Evolutionary conservation across 2,113 vertebrate species (phyloP), one percentile per base, ranked within the genome.

Genomic region (Emydocephalus ijimae): DNA sequence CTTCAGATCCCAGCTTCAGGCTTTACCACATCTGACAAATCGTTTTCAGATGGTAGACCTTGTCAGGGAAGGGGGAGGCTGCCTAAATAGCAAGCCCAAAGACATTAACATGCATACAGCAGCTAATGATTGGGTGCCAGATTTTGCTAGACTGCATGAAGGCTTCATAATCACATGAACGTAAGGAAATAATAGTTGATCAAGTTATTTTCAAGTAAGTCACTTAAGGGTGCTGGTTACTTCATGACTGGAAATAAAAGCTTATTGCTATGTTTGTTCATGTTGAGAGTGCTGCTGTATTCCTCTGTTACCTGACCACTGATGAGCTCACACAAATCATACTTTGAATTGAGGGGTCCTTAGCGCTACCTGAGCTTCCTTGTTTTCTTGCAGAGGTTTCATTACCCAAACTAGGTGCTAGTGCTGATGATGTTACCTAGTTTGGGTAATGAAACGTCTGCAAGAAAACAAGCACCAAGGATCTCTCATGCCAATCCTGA

Each of bases 151-250:
- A 45, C 26, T 39, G 55, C 34, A 34, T 3, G 4, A 18, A 61
- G 43, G 14, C 56, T 23, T 52, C 23, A 39, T 26, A 81, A 74
- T 34, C n/a, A 64, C 12, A 5, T 57, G 90, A 64, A 64, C 14
- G 59, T 55, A 14, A 91, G 64, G 15, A 92, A 57, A 34, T 87
- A 88, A 50, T 0, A 4, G 11, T 43, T 85, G 69, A 88, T 48
- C 55, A 89, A 93, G 81, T 81, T 93, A 55, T 93, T 91, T 85
- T 95, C 95, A 94, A 26, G 94, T 95, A 93, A 96, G 93, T 94
- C 93, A 94, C 90, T 94, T 93, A 93, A 91, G 93, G 95, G 94
- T 61, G 87, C 74, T 87, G 23, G 91, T 94, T 93, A 89, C 87
- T 94, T 93, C 88, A 26, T 20, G 52, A 93, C 48, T 59, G 90